Percentiles rank a stretch among this genome's conserved stretches.
These are phyloP conservation scores for Pollenia amentaria DNA, from an alignment of 2,888 invertebrate species.

Conservation along the genomic window DNA sequence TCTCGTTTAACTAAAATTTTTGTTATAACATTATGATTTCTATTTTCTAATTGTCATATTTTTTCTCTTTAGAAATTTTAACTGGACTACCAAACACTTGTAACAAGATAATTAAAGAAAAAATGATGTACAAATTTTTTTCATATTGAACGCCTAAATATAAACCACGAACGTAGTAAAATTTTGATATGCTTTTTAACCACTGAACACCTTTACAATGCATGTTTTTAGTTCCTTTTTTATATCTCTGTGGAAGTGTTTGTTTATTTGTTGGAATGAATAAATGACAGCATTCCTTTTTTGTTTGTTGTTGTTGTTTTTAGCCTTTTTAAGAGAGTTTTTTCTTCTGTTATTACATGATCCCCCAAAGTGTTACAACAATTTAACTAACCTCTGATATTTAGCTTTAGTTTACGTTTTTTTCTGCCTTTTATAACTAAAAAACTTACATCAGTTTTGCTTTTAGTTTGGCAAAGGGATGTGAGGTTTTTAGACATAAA, in stretches of 20 bases:
- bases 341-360: constrained; percentile 26
- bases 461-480: neutral
- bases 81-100: constrained; percentile 50
- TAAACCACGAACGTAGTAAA: constrained; percentile 11
- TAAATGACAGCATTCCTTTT: constrained; percentile 55
- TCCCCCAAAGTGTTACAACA: constrained; percentile 59
- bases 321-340: constrained; percentile 8
- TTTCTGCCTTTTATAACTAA: constrained; percentile 4
- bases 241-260: neutral
- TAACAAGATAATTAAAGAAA: constrained; percentile 16
- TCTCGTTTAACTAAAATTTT: constrained; percentile 16
- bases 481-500: constrained; percentile 37
- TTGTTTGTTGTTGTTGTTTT: neutral
- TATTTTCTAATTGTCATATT: constrained; percentile 13
- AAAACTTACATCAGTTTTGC: constrained; percentile 35
- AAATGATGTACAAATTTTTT: neutral
- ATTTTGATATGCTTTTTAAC: constrained; percentile 33
- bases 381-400: constrained; percentile 63
- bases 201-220: constrained; percentile 18
- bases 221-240: neutral
- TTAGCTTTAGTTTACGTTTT: constrained; percentile 42
- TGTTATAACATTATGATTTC: constrained; percentile 12
- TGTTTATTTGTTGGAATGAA: constrained; percentile 40
- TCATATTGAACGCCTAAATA: constrained; percentile 37
- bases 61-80: constrained; percentile 19